Evolutionary conservation across 2,113 vertebrate species (phyloP).

Genomic region (Reinhardtius hippoglossoides): DNA sequence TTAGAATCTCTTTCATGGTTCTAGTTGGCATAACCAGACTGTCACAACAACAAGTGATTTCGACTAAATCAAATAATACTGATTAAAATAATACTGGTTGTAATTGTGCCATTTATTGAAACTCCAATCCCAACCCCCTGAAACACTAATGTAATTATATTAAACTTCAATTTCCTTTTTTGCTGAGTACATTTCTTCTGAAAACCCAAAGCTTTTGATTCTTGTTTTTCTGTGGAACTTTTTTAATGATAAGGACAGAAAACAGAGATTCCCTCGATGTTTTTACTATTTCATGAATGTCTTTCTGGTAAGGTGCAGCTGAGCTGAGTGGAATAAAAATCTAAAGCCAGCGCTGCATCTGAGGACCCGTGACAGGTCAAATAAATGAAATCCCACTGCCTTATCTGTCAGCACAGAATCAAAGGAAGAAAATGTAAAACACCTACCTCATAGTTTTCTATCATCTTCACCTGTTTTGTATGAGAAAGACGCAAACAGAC

Average conservation of each 20-base stretch:
- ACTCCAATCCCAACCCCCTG: neutral
- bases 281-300: neutral
- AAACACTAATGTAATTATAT: neutral
- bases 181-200: neutral
- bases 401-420: constrained; percentile 31
- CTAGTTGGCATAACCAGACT: too few relatives aligned
- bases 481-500: neutral
- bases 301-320: neutral
- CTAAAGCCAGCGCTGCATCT: constrained; percentile 2
- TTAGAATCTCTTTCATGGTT: too few relatives aligned
- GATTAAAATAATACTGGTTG: too few relatives aligned
- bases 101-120: too few relatives aligned
- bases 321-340: constrained; percentile 30
- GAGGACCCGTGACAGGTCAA: constrained; percentile 11
- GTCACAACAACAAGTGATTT: too few relatives aligned
- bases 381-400: constrained; percentile 37
- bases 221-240: neutral
- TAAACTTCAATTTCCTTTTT: neutral
- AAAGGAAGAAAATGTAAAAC: neutral
- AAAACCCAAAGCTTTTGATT: neutral
- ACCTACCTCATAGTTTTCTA: neutral
- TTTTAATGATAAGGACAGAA: constrained; percentile 1
- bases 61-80: too few relatives aligned
- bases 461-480: neutral
- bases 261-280: neutral